phyloP scores from a whole-genome alignment of 1,140 invertebrate species.

The Papilio helenus region DNA sequence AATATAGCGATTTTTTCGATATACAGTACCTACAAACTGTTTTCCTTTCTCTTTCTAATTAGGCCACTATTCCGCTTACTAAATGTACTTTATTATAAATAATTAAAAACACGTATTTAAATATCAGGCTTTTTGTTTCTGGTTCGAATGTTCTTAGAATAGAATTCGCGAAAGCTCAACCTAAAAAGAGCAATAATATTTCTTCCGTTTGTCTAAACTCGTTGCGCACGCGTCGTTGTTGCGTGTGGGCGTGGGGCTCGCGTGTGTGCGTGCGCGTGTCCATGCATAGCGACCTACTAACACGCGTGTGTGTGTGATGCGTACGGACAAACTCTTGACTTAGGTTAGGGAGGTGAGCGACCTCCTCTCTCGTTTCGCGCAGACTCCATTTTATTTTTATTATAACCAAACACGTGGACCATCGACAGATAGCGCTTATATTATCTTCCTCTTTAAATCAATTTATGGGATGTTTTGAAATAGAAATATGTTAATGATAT shows the following conservation, averaged over 20 bases:
- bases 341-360: slow-evolving; percentile 82
- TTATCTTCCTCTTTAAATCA: slow-evolving; percentile 58
- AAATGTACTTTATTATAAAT: neutral
- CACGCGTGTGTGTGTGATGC: slow-evolving; percentile 68
- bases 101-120: neutral
- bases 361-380: slow-evolving; percentile 75
- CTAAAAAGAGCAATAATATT: slow-evolving; percentile 81
- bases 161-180: slow-evolving; percentile 63
- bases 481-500: neutral
- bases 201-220: slow-evolving; percentile 82
- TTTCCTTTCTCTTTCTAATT: slow-evolving; percentile 53
- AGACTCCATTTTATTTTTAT: slow-evolving; percentile 81
- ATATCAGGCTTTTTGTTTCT: slow-evolving; percentile 10
- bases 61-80: slow-evolving; percentile 34
- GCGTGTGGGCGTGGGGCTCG: slow-evolving; percentile 53
- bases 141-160: slow-evolving; percentile 49
- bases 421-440: slow-evolving; percentile 60
- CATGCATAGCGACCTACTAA: slow-evolving; percentile 52
- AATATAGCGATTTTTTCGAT: slow-evolving; percentile 59
- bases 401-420: slow-evolving; percentile 76
- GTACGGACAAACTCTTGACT: slow-evolving; percentile 77
- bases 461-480: slow-evolving; percentile 15
- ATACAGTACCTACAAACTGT: slow-evolving; percentile 47
- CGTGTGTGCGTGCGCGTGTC: slow-evolving; percentile 54
- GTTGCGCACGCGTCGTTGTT: slow-evolving; percentile 72